Conservation (phyloP, 2,113 vertebrate species). For the Saccopteryx bilineata region DNA sequence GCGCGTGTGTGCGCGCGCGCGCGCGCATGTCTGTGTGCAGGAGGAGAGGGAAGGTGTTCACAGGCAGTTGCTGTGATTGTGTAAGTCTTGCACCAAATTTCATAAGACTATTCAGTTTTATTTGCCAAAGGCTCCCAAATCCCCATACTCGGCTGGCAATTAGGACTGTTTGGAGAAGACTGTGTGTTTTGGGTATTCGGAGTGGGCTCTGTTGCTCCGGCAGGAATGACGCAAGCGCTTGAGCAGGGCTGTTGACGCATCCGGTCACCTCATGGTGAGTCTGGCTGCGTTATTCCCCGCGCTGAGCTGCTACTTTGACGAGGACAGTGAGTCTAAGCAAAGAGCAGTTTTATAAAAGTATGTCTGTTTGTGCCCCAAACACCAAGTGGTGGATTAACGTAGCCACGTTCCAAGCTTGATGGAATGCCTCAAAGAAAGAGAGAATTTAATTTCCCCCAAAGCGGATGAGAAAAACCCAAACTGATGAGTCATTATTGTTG, state of each 20-base stretch:
- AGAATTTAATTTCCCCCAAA: slow-evolving; percentile 41
- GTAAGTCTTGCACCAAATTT: slow-evolving; percentile 73
- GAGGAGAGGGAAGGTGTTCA: slow-evolving; percentile 3
- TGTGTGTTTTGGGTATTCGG: slow-evolving; percentile 53
- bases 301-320: not conserved
- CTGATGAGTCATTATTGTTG: not conserved
- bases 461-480: not conserved
- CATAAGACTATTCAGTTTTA: slow-evolving; percentile 57
- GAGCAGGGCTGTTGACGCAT: not conserved
- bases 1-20: not conserved
- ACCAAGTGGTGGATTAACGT: not conserved
- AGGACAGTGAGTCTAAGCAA: slow-evolving; percentile 33
- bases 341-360: slow-evolving; percentile 34
- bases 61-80: slow-evolving; percentile 31
- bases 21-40: not conserved
- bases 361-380: not conserved
- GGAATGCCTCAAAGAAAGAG: not conserved
- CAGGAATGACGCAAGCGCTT: slow-evolving; percentile 73
- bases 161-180: slow-evolving; percentile 36
- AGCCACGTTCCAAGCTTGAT: not conserved
- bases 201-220: slow-evolving; percentile 76
- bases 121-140: slow-evolving; percentile 66
- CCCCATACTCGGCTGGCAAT: slow-evolving; percentile 66
- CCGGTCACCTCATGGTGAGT: not conserved
- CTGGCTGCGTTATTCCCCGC: not conserved